Evolutionary conservation across 2,113 vertebrate species (phyloP).

Genomic region (Spea multiplicata): DNA sequence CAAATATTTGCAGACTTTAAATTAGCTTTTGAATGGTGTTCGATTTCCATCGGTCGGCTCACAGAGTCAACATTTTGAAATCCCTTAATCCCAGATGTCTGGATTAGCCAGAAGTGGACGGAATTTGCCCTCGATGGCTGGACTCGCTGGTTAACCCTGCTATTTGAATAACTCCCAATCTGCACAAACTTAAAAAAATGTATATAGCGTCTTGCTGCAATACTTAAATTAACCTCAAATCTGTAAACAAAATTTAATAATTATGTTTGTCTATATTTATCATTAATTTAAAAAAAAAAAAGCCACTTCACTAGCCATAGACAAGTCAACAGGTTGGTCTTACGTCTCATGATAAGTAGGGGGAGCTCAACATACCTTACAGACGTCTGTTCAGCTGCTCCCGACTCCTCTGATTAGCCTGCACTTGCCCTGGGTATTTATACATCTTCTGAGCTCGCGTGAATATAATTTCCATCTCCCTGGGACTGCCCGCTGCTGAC

Average conservation of each 20-base stretch:
- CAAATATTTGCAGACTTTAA: not conserved
- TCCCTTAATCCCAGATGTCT: not conserved
- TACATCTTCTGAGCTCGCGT: constrained; percentile 6
- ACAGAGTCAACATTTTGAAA: no score
- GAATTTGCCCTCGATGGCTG: not conserved
- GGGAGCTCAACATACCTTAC: constrained; percentile 8
- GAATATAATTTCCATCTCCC: not conserved
- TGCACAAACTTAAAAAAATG: no score
- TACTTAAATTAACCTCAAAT: no score
- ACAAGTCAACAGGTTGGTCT: no score
- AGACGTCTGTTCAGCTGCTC: not conserved
- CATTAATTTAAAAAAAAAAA: no score
- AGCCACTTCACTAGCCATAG: no score
- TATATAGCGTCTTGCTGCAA: no score
- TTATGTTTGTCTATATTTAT: no score
- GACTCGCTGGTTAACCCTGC: no score
- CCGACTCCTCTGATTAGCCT: not conserved
- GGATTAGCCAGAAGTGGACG: not conserved
- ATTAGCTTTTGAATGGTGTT: not conserved
- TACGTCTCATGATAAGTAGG: not conserved
- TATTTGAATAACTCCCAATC: no score
- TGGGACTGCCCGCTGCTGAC: constrained; percentile 38
- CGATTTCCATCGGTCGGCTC: not conserved
- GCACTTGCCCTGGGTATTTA: constrained; percentile 31
- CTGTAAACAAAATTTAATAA: no score